These are phyloP conservation scores for Amphiduros pacificus DNA, from an alignment of 2,888 invertebrate genomes.

Conservation along the genomic window DNA sequence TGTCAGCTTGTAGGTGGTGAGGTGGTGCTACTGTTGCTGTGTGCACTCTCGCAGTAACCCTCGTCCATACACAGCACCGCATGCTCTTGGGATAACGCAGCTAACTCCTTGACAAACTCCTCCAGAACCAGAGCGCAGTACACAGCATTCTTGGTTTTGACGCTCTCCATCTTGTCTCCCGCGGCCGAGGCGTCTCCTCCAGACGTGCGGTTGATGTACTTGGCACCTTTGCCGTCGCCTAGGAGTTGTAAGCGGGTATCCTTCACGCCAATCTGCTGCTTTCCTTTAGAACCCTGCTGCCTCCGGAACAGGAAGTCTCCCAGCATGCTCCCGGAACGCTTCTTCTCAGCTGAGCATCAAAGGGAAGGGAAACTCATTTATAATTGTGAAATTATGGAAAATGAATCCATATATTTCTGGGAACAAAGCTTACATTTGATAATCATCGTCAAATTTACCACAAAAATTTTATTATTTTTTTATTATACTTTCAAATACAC, in stretches of 20 bases:
- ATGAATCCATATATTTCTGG: too few species aligned
- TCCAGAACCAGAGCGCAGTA: conserved; percentile 86
- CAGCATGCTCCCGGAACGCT: conserved; percentile 4
- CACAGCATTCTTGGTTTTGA: conserved; percentile 63
- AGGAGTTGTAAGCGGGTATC: conserved; percentile 22
- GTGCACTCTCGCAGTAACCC: too few species aligned
- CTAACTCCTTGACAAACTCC: conserved; percentile 93
- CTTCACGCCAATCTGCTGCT: neutral
- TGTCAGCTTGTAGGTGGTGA: too few species aligned
- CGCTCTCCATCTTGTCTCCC: conserved; percentile 40
- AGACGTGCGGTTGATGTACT: conserved; percentile 38
- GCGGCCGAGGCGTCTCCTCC: too few species aligned
- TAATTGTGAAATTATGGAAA: too few species aligned
- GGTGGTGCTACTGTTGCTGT: too few species aligned
- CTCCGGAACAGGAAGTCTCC: conserved; percentile 23
- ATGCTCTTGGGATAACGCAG: conserved; percentile 93
- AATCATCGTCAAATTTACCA: too few species aligned
- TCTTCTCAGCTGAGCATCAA: too few species aligned
- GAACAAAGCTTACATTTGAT: too few species aligned
- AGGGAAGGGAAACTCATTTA: too few species aligned
- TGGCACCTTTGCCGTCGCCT: conserved; percentile 32
- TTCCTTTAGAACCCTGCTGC: conserved; percentile 1
- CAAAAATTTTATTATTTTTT: too few species aligned
- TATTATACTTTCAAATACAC: too few species aligned
- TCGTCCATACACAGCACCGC: conserved; percentile 62